A percentile compares a stretch with the other conserved stretches of the same genome.
Conservation (phyloP, 1,140 invertebrate species). For the Zaprionus africanus region DNA sequence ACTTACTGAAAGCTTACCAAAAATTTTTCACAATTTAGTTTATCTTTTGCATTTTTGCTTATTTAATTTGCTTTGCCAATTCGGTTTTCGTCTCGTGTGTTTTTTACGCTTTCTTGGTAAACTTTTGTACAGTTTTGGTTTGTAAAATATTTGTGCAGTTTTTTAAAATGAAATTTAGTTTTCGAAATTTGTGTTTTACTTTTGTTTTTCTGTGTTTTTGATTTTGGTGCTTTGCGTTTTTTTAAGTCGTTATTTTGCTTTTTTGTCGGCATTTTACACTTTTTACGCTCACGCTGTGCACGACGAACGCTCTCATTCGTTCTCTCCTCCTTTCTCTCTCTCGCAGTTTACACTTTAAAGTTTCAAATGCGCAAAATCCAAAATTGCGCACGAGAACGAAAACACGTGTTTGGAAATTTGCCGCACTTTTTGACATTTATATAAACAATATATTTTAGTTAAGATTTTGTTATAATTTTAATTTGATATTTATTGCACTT, state of each 20-base stretch:
- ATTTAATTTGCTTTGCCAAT: constrained; percentile 50
- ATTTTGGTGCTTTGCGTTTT: constrained; percentile 20
- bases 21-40: constrained; percentile 7
- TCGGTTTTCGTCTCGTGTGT: constrained; percentile 13
- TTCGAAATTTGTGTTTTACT: constrained; percentile 45
- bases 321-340: constrained; percentile 21
- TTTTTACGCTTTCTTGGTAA: constrained; percentile 62
- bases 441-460: neutral
- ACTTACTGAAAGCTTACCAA: constrained; percentile 34
- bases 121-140: constrained; percentile 49
- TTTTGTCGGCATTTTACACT: constrained; percentile 74
- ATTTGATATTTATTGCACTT: neutral
- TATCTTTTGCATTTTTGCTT: constrained; percentile 6
- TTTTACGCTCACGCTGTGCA: constrained; percentile 47
- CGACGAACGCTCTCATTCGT: constrained; percentile 18
- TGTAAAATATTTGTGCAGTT: constrained; percentile 28
- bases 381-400: constrained; percentile 33
- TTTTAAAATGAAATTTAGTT: constrained; percentile 25
- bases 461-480: neutral
- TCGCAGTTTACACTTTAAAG: constrained; percentile 69
- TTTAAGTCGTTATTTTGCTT: constrained; percentile 51
- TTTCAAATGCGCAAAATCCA: constrained; percentile 79
- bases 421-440: constrained; percentile 41
- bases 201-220: neutral
- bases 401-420: constrained; percentile 49